Base-by-base conservation (phyloP, 1,140 invertebrate species). In the Apis cerana region DNA sequence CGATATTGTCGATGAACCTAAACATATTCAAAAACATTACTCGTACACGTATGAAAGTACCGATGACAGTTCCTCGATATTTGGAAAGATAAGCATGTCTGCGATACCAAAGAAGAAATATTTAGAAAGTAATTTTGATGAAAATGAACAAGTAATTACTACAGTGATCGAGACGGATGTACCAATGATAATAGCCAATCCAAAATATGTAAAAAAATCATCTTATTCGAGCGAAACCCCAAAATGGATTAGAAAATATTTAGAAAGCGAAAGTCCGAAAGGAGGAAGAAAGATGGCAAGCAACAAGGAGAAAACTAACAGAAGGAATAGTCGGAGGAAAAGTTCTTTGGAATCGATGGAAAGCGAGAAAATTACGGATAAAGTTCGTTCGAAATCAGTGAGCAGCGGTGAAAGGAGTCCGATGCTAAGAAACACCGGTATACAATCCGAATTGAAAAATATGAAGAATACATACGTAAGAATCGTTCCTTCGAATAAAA, bases 61-160 rank as follows among this genome's bases (percentile, higher is more conserved):
- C 1, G 91, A 91, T n/a, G 89, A 91, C 4, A 58, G 65, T 50
- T 84, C 80, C 13, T 72, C 75, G 86, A 84, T 62, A 54, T 72
- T 78, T 2, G 89, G 85, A 12, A 93, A 89, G 71, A 27, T 92
- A 8, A 90, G 84, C 43, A 80, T 92, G 17, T 86, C 89, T 1
- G 72, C 77, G 21, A 64, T 92, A 27, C 91, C 91, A 3, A 91
- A 89, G 75, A 93, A 93, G 43, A 93, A 94, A 23, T 94, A 91
- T 71, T 68, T 94, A 1, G 93, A 94, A 62, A 94, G 93, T 52
- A 93, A 93, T 71, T 94, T 94, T 19, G 92, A 94, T 43, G 91
- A 93, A 61, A 91, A 94, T 70, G 93, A 94, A 48, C 90, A 92
- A 21, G 92, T 94, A 10, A 93, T 94, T n/a, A 94, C 93, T 0